phyloP scores from a whole-genome alignment of 2,113 vertebrate species.

The Zosterops japonicus region DNA sequence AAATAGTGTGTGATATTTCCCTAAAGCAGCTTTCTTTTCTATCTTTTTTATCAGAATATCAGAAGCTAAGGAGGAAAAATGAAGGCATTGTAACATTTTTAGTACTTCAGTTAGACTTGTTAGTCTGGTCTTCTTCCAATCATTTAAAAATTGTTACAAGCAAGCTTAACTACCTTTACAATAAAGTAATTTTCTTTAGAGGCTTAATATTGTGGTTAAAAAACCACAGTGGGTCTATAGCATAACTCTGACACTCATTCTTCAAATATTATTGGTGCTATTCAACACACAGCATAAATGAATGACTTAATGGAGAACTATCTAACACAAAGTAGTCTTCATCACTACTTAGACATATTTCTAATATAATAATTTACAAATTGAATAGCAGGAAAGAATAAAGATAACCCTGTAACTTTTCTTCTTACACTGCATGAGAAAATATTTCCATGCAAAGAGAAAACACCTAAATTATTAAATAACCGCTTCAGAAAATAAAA shows the following conservation, averaged over 20 bases:
- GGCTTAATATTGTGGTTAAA: not conserved
- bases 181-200: not conserved
- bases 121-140: not conserved
- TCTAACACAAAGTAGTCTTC: not conserved
- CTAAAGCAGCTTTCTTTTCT: not conserved
- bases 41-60: not conserved
- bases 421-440: not conserved
- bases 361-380: not conserved
- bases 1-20: not conserved
- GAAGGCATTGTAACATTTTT: not conserved
- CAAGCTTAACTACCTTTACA: conserved; percentile 19
- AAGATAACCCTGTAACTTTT: not conserved
- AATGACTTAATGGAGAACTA: not conserved
- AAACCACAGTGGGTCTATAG: not conserved
- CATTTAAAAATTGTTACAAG: not conserved
- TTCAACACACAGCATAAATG: conserved; percentile 29
- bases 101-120: not conserved
- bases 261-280: not conserved
- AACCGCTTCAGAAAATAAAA: not conserved
- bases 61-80: not conserved
- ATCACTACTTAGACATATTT: not conserved
- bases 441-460: not conserved
- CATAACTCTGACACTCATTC: not conserved
- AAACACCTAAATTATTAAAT: not conserved
- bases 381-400: not conserved